Evolutionary conservation across 2,888 invertebrate species (phyloP).

Genomic region (Phania funesta): DNA sequence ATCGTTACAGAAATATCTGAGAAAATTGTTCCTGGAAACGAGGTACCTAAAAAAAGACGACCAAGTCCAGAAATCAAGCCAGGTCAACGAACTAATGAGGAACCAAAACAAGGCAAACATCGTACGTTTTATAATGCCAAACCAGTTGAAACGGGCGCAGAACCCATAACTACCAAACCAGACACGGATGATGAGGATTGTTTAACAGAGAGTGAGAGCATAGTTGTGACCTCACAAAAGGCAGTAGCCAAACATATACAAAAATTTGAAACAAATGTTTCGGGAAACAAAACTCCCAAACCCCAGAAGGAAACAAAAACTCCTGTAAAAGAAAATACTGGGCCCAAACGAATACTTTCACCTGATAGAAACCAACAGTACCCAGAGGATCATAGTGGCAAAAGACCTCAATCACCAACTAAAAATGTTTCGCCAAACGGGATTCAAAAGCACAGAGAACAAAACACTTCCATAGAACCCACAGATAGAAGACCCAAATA

Average conservation of each 20-base stretch:
- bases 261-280: constrained; percentile 38
- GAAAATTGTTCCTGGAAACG: background rate
- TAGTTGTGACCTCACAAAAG: constrained; percentile 10
- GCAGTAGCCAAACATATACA: constrained; percentile 40
- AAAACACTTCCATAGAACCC: background rate
- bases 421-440: constrained; percentile 18
- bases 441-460: background rate
- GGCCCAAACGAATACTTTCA: background rate
- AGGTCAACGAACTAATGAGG: background rate
- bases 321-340: background rate
- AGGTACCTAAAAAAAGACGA: background rate
- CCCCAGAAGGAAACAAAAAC: background rate
- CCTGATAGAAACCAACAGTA: constrained; percentile 11
- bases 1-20: background rate
- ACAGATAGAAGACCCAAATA: background rate
- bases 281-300: constrained; percentile 8
- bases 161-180: background rate
- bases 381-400: background rate
- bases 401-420: background rate
- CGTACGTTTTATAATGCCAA: background rate
- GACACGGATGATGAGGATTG: constrained; percentile 30
- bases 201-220: background rate
- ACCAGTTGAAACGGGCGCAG: background rate
- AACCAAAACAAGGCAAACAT: background rate
- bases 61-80: background rate